Percentiles rank a stretch among this genome's conserved stretches.
Conservation (phyloP, 2,797 vertebrate genomes). For the Pseudopleuronectes americanus region DNA sequence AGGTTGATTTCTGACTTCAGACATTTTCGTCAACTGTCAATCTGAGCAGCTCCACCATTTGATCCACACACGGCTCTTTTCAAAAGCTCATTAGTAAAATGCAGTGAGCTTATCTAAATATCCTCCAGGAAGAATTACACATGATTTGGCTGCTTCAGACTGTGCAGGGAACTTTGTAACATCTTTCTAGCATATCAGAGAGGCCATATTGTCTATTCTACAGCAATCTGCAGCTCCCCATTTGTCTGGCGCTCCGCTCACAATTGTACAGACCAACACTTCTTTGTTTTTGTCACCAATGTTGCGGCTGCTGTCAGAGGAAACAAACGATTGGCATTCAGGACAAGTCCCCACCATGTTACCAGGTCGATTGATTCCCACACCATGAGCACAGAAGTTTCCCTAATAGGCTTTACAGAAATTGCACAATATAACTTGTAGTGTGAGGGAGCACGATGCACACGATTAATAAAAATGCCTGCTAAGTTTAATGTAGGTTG, state of each 20-base stretch:
- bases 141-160: too few species aligned
- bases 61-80: too few species aligned
- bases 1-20: too few species aligned
- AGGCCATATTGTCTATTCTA: too few species aligned
- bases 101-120: too few species aligned
- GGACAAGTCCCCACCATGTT: not conserved
- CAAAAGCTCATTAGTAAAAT: too few species aligned
- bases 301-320: not conserved
- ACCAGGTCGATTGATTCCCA: not conserved
- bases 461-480: not conserved
- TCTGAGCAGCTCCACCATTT: too few species aligned
- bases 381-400: not conserved
- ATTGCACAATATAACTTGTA: not conserved
- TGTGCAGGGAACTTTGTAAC: too few species aligned
- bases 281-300: not conserved
- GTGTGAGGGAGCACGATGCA: not conserved
- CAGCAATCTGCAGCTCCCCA: constrained; percentile 14
- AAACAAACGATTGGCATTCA: not conserved
- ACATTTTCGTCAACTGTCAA: too few species aligned
- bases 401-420: not conserved
- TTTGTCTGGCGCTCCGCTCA: not conserved
- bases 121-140: too few species aligned
- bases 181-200: too few species aligned
- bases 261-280: not conserved
- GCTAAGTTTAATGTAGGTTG: too few species aligned